phyloP scores from a whole-genome alignment of 2,888 invertebrate genomes.

The Drosophila sordidula region DNA sequence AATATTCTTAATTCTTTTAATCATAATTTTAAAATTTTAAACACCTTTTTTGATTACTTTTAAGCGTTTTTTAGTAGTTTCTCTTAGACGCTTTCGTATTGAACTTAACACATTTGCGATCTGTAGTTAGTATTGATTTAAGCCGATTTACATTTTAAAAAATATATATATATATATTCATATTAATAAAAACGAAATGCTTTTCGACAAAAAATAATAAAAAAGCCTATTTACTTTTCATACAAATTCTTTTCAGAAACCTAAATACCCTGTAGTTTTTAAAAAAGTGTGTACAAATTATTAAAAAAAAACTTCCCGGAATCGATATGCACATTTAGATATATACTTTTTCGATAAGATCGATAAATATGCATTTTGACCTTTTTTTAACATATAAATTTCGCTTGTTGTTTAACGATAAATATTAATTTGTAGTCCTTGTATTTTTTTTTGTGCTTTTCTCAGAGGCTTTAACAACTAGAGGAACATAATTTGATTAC shows the following conservation, averaged over 20 bases:
- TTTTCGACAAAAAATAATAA: conserved; percentile 36
- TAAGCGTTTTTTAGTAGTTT: conserved; percentile 38
- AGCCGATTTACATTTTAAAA: conserved; percentile 59
- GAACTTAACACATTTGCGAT: conserved; percentile 29
- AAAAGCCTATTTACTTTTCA: background rate
- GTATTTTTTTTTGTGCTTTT: too few relatives aligned
- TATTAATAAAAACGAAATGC: conserved; percentile 59
- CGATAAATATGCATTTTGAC: too few relatives aligned
- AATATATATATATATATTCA: conserved; percentile 22
- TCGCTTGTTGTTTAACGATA: too few relatives aligned
- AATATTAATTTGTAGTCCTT: too few relatives aligned
- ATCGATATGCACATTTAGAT: too few relatives aligned
- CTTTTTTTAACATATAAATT: too few relatives aligned
- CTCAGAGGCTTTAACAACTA: too few relatives aligned
- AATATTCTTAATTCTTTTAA: conserved; percentile 27
- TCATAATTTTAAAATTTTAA: conserved; percentile 8
- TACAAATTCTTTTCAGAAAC: background rate
- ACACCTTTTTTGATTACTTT: conserved; percentile 13
- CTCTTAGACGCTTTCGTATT: conserved; percentile 38
- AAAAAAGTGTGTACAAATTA: too few relatives aligned
- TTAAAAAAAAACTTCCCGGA: too few relatives aligned
- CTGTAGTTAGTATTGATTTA: conserved; percentile 60
- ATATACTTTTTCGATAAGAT: too few relatives aligned
- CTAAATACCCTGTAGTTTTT: too few relatives aligned
- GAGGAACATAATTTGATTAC: too few relatives aligned